These are phyloP conservation scores for Lutjanus argentimaculatus DNA, from an alignment of 2,797 vertebrate genomes.

Conservation along the genomic window DNA sequence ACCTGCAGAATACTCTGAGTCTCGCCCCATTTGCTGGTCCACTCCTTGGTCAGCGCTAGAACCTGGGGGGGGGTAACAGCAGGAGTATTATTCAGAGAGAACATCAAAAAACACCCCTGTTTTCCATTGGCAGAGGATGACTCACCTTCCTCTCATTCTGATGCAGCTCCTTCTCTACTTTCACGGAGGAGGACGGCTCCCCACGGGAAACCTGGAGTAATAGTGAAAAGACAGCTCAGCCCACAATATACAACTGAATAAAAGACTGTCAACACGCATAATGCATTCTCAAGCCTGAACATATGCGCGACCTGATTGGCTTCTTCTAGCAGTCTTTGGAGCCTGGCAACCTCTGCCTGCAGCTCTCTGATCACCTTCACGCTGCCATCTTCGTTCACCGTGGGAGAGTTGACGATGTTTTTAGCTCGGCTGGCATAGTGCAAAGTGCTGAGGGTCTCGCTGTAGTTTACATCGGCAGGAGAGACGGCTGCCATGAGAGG, in stretches of 20 bases:
- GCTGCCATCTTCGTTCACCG: conserved; percentile 93
- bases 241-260: conserved; percentile 25
- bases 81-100: conserved; percentile 28
- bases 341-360: conserved; percentile 73
- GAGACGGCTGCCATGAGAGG: conserved; percentile 88
- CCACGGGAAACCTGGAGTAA: conserved; percentile 87
- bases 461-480: conserved; percentile 95
- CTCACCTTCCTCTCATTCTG: conserved; percentile 95
- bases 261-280: conserved; percentile 20
- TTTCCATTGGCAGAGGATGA: conserved; percentile 18
- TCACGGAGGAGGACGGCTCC: conserved; percentile 89
- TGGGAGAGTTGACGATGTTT: conserved; percentile 97
- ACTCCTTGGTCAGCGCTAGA: conserved; percentile 92
- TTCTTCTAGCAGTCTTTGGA: conserved; percentile 91
- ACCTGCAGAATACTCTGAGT: conserved; percentile 70
- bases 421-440: conserved; percentile 96
- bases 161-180: conserved; percentile 92
- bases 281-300: not conserved
- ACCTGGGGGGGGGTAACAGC: conserved; percentile 81
- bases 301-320: conserved; percentile 88
- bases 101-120: conserved; percentile 8
- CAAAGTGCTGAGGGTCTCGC: conserved; percentile 95
- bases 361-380: conserved; percentile 93
- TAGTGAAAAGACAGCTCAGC: conserved; percentile 43
- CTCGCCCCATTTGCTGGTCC: conserved; percentile 91